Evolutionary conservation across 2,888 invertebrate species (phyloP), one percentile per base, ranked within the genome.

Genomic region (Sesia bembeciformis): DNA sequence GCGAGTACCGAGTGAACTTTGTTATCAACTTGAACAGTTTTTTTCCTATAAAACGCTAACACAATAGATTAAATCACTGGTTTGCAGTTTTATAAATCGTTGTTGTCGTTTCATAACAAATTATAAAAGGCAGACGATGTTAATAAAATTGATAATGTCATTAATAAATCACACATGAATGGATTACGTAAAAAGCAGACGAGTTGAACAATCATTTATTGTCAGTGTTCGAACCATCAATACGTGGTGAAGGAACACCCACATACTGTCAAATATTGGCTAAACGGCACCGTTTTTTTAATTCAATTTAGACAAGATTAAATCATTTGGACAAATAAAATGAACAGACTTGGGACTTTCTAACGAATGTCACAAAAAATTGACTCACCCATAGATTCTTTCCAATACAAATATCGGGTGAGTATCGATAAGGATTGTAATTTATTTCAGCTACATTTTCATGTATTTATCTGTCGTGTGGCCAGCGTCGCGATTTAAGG

Each of bases 301-400:
- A 52, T 54, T 56, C 53, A 60, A 58, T 56, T 59, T 50, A 53
- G 53, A 55, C 62, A 62, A 62, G 59, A 59, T 59, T 61, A 54
- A 56, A 56, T 58, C 53, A 54, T 55, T 57, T 55, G 50, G 56
- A 54, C 58, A 59, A 58, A 60, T 57, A 61, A 57, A 53, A 42
- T 46, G 46, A 46, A 46, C 23, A 46, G n/a, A 43, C 52, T 56
- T 57, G 56, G 54, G 59, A 61, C 58, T 58, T 60, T 60, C 58
- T 58, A 60, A 57, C 54, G 53, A 52, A 39, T 54, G 43, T 7
- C 43, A 43, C 4, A 43, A 4, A 43, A 43, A 8, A 23, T 23
- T 23, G 1, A 23, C 23, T 23, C 23, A 23, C 2, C 23, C 23
- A 23, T 23, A 23, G 23, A 23, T 23, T 23, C 23, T 23, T 1